Evolutionary conservation across 1,140 invertebrate genomes (phyloP).

Genomic region (Zaprionus nigranus): DNA sequence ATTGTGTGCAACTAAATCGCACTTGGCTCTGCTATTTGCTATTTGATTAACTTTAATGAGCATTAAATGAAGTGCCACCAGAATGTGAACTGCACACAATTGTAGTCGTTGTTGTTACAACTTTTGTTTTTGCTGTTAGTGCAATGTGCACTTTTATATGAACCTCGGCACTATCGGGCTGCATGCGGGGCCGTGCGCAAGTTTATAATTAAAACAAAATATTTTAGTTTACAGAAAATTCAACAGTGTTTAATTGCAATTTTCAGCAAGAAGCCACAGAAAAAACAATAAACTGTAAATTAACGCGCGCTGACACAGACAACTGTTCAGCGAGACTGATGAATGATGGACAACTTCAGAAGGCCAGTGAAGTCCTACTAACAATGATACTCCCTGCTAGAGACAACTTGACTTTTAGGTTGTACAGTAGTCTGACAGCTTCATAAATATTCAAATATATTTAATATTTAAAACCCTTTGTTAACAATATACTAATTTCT

Average conservation of each 20-base stretch:
- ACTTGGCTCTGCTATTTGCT: conserved; percentile 4
- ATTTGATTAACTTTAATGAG: conserved; percentile 64
- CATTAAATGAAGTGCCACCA: conserved; percentile 58
- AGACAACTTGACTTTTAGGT: not conserved
- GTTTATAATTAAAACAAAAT: conserved; percentile 72
- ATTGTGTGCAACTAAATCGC: conserved; percentile 17
- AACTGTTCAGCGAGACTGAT: not conserved
- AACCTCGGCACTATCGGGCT: conserved; percentile 46
- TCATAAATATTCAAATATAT: not conserved
- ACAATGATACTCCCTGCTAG: not conserved
- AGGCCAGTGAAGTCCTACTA: conserved; percentile 1
- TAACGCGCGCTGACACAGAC: conserved; percentile 6
- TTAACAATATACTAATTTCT: not conserved
- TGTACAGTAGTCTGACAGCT: not conserved
- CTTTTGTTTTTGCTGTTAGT: not conserved
- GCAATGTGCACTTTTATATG: conserved; percentile 29
- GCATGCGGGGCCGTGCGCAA: conserved; percentile 13
- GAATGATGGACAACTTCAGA: not conserved
- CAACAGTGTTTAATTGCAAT: conserved; percentile 56
- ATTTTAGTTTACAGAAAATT: conserved; percentile 55
- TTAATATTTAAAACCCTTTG: not conserved
- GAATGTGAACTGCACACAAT: conserved; percentile 10
- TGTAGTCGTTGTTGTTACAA: conserved; percentile 5
- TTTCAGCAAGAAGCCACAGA: conserved; percentile 26
- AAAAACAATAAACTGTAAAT: conserved; percentile 9